Conservation (phyloP, 1,140 invertebrate genomes). For the Conopomorpha cramerella region DNA sequence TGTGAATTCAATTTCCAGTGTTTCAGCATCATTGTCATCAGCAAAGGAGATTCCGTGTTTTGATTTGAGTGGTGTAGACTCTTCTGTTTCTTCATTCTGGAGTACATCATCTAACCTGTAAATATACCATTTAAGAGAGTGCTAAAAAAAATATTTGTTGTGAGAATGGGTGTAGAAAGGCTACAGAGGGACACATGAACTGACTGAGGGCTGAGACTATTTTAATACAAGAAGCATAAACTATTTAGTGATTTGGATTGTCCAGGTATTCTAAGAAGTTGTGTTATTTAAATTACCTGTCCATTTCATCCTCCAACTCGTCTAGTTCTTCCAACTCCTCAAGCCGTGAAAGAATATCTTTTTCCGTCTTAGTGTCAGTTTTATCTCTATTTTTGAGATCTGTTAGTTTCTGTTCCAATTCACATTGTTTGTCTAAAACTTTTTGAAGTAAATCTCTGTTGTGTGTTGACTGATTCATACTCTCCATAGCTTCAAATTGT, state of each 20-base stretch:
- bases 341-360: constrained; percentile 50
- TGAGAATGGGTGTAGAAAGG: too few relatives aligned
- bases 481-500: background rate
- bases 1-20: constrained; percentile 35
- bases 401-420: constrained; percentile 50
- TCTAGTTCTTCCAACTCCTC: constrained; percentile 64
- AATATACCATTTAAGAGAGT: too few relatives aligned
- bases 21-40: constrained; percentile 36
- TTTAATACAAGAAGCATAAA: background rate
- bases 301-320: constrained; percentile 62
- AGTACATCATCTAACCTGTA: constrained; percentile 33
- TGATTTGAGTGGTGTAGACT: constrained; percentile 9
- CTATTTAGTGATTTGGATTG: background rate
- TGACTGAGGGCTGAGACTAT: too few relatives aligned
- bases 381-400: constrained; percentile 46
- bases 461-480: background rate
- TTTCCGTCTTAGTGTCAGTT: constrained; percentile 35
- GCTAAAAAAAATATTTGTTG: constrained; percentile 1
- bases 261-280: background rate
- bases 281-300: constrained; percentile 25
- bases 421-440: constrained; percentile 57
- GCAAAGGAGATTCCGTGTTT: constrained; percentile 41
- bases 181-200: too few relatives aligned
- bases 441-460: constrained; percentile 23
- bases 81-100: constrained; percentile 16